A percentile compares a stretch with the other conserved stretches of the same genome.
phyloP scores from a whole-genome alignment of 2,888 invertebrate genomes.

The Drosophila diplacantha region DNA sequence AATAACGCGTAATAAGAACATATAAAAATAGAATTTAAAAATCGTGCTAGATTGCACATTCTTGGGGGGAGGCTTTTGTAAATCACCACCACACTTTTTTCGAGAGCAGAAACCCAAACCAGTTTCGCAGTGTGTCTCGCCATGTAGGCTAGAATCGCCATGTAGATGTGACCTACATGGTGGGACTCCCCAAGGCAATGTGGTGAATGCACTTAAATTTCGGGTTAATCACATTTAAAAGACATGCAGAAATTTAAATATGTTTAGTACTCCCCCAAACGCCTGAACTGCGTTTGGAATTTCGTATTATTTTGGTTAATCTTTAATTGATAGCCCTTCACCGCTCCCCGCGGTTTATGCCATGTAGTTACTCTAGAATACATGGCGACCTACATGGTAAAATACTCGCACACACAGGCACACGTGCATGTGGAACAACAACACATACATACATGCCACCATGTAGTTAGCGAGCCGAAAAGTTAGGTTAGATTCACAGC shows the following conservation, averaged over 20 bases:
- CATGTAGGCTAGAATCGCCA: slow-evolving; percentile 38
- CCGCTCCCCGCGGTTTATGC: slow-evolving; percentile 32
- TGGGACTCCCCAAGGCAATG: slow-evolving; percentile 45
- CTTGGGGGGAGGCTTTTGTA: slow-evolving; percentile 26
- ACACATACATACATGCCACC: slow-evolving; percentile 36
- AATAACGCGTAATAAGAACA: no score
- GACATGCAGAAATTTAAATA: not conserved
- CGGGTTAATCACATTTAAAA: not conserved
- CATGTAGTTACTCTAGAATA: slow-evolving; percentile 52
- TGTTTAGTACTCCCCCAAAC: not conserved
- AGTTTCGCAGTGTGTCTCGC: slow-evolving; percentile 31
- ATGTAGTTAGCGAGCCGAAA: slow-evolving; percentile 50
- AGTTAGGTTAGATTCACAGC: slow-evolving; percentile 57
- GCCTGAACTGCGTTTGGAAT: not conserved
- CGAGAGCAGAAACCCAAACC: slow-evolving; percentile 33
- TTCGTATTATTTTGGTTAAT: slow-evolving; percentile 28
- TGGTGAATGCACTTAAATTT: not conserved
- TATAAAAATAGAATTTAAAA: not conserved
- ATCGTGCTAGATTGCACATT: not conserved
- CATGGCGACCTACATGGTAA: slow-evolving; percentile 57
- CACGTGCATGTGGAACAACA: slow-evolving; percentile 27
- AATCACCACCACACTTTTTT: slow-evolving; percentile 17
- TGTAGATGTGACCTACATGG: slow-evolving; percentile 48
- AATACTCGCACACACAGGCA: slow-evolving; percentile 15
- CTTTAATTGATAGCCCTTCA: slow-evolving; percentile 38